Evolutionary conservation across 2,888 invertebrate genomes (phyloP).

Genomic region (Pherbina coryleti): DNA sequence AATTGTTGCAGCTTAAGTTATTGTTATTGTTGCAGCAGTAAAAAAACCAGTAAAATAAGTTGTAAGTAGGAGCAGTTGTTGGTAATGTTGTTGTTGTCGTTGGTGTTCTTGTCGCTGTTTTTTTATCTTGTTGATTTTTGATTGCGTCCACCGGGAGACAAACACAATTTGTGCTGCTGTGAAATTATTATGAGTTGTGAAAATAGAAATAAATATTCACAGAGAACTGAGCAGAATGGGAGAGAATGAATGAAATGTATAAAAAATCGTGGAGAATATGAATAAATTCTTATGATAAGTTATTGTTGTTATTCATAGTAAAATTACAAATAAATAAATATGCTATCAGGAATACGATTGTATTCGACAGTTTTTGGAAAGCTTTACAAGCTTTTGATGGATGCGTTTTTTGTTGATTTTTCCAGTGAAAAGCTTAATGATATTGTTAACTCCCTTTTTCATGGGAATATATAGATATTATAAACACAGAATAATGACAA

Average conservation of each 20-base stretch:
- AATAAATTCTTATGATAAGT: background rate
- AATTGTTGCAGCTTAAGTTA: constrained; percentile 7
- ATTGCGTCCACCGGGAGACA: constrained; percentile 11
- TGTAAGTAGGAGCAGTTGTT: no score
- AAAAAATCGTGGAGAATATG: background rate
- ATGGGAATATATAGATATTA: no score
- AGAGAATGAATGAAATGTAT: background rate
- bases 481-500: no score
- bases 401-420: no score
- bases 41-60: no score
- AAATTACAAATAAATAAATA: no score
- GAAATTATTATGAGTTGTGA: constrained; percentile 4
- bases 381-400: no score
- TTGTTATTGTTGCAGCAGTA: constrained; percentile 1
- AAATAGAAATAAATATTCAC: background rate
- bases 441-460: no score
- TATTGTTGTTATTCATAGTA: no score
- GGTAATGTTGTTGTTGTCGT: background rate
- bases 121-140: constrained; percentile 23
- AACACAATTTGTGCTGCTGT: background rate
- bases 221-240: background rate
- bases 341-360: no score
- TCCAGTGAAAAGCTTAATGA: no score
- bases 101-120: background rate
- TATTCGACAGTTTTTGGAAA: no score